Conservation (phyloP, 2,888 invertebrate species). For the Spodoptera littoralis region DNA sequence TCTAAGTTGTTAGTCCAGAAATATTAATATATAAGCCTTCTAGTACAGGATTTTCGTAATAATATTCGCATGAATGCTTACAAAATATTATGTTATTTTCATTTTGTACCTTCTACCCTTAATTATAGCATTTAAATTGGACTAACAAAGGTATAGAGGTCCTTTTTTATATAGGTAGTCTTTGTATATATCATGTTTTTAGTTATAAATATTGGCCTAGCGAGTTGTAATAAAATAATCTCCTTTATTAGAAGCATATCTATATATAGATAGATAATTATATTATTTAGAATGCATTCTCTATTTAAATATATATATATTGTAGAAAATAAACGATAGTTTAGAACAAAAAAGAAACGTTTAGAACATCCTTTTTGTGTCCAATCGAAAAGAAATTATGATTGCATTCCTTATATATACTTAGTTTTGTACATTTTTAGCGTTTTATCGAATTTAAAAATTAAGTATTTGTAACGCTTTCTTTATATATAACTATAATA, state of each 20-base stretch:
- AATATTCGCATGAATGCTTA: constrained; percentile 11
- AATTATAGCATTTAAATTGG: too few relatives aligned
- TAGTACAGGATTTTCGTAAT: constrained; percentile 4
- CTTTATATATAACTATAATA: constrained; percentile 35
- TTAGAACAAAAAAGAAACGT: constrained; percentile 13
- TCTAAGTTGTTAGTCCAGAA: too few relatives aligned
- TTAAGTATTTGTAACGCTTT: constrained; percentile 34
- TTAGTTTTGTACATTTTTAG: constrained; percentile 16
- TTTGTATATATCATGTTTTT: too few relatives aligned
- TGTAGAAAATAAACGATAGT: neutral
- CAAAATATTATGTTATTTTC: constrained; percentile 2
- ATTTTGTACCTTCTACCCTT: neutral
- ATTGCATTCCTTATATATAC: constrained; percentile 45
- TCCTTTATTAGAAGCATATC: too few relatives aligned
- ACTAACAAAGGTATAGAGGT: too few relatives aligned
- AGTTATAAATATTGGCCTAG: too few relatives aligned
- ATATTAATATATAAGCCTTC: neutral
- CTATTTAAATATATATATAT: too few relatives aligned
- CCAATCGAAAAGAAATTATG: constrained; percentile 45
- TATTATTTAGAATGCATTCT: too few relatives aligned
- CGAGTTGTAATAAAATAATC: too few relatives aligned
- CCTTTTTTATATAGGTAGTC: too few relatives aligned
- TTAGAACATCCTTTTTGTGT: constrained; percentile 19
- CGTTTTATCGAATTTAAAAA: constrained; percentile 35
- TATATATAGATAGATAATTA: too few relatives aligned